Percentiles rank a stretch among this genome's conserved stretches.
phyloP scores from a whole-genome alignment of 2,888 invertebrate genomes.

The Eupithecia dodoneata region DNA sequence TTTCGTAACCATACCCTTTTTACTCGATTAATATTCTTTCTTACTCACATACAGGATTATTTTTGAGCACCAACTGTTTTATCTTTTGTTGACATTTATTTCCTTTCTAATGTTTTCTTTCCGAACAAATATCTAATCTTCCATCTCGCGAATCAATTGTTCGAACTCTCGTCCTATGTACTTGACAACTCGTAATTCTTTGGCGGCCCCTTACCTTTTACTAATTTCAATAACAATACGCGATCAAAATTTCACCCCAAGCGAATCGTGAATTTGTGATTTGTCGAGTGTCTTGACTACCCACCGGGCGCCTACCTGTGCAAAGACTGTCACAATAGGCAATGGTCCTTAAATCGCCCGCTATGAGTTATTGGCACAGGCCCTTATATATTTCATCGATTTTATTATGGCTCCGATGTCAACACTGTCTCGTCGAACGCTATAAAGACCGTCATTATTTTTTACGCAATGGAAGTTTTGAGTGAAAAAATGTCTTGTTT shows the following conservation, averaged over 20 bases:
- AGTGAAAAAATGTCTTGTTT: conserved; percentile 53
- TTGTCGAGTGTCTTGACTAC: conserved; percentile 54
- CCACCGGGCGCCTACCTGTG: conserved; percentile 75
- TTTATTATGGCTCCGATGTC: conserved; percentile 84
- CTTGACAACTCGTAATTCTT: not conserved
- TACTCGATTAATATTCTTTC: not conserved
- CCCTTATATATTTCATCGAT: conserved; percentile 83
- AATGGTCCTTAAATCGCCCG: conserved; percentile 59
- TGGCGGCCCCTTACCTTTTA: conserved; percentile 8
- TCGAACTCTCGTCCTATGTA: not conserved
- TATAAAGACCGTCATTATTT: conserved; percentile 72
- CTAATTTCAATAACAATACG: conserved; percentile 54
- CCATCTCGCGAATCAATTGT: conserved; percentile 1
- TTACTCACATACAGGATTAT: not conserved
- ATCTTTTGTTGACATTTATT: not conserved
- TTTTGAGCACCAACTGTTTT: not conserved
- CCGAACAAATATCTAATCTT: conserved; percentile 1
- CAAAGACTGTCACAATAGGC: conserved; percentile 66
- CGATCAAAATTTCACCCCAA: conserved; percentile 52
- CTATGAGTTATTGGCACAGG: conserved; percentile 74
- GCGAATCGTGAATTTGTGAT: conserved; percentile 48
- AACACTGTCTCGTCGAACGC: conserved; percentile 77
- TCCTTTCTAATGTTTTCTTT: not conserved
- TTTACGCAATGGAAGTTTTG: conserved; percentile 62
- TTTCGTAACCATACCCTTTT: not conserved